These are phyloP conservation scores for Oopsacas minuta DNA, from an alignment of 37 sponge, comb jelly and placozoan genomes.

Conservation along the genomic window DNA sequence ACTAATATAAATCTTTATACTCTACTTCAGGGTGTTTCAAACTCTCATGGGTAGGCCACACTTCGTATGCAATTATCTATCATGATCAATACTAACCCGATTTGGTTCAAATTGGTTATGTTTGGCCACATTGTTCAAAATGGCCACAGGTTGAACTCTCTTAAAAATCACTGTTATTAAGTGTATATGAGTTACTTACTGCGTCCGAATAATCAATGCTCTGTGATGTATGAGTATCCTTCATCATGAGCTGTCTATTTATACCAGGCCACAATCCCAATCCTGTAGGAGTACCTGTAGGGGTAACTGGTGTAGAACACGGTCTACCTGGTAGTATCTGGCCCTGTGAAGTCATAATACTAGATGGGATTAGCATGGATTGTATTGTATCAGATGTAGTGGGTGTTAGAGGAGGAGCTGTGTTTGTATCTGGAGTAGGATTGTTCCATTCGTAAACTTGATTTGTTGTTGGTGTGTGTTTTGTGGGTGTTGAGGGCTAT, in stretches of 20 bases:
- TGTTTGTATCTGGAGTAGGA: not conserved
- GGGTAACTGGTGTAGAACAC: not conserved
- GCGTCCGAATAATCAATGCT: not conserved
- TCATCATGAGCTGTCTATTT: not conserved
- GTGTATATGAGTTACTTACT: not conserved
- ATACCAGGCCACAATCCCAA: not conserved
- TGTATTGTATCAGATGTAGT: not conserved
- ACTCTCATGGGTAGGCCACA: too few relatives aligned
- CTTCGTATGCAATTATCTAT: too few relatives aligned
- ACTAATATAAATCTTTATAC: too few relatives aligned
- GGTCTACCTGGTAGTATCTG: not conserved
- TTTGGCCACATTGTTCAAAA: too few relatives aligned
- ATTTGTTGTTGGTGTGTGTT: not conserved
- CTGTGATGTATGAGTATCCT: not conserved
- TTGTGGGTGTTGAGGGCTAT: constrained; percentile 6
- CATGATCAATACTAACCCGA: too few relatives aligned
- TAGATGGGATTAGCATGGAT: not conserved
- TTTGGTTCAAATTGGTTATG: too few relatives aligned
- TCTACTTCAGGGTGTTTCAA: too few relatives aligned
- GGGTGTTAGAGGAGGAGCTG: not conserved
- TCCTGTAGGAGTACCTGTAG: not conserved
- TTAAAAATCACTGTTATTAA: too few relatives aligned
- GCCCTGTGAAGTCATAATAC: not conserved
- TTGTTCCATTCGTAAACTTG: constrained; percentile 6
- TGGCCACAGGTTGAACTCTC: too few relatives aligned